Base-by-base conservation (phyloP, 2,797 vertebrate genomes). In the Poecile montanus region DNA sequence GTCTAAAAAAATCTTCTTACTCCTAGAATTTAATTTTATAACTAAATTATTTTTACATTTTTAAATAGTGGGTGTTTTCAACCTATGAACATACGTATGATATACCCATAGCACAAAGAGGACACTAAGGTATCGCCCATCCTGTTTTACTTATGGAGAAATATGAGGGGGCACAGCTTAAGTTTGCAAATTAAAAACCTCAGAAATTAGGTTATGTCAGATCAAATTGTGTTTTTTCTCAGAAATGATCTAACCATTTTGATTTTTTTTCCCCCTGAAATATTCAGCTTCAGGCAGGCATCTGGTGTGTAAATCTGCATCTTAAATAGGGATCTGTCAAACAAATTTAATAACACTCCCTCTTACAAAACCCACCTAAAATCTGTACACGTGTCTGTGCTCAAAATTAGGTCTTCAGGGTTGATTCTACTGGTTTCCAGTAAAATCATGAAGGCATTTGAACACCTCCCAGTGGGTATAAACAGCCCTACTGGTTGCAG, bases 291-390 rank as follows among this genome's bases (percentile, higher is more conserved):
- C 66, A 91, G 84, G 58, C 79, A 85, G 76, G 76, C 91, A 88
- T 83, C 85, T 88, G 85, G 44, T 94, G 38, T 91, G 72, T 91
- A 92, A 89, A 95, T 87, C 61, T 92, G 58, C 85, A 75, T 94
- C 88, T 89, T 89, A 94, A 89, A 84, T 66, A 88, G 29, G 48
- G 42, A 89, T 85, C 72, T 93, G 76, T 89, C 82, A 89, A 89
- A 56, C 15, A 80, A 92, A 93, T 83, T 85, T 88, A 91, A 77
- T 92, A 91, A 71, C 82, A 57, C 40, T 91, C 50, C 93, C 26
- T 88, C 58, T 78, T 90, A 80, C 27, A 78, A 88, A 94, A 74
- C 91, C 56, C 54, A 94, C 85, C 79, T 88, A 81, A 95, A 93
- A 81, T 80, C 72, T 91, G 47, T 68, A 72, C 1, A 18, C 18